These are phyloP conservation scores for Charina bottae DNA, from an alignment of 2,113 vertebrate genomes.

Conservation along the genomic window DNA sequence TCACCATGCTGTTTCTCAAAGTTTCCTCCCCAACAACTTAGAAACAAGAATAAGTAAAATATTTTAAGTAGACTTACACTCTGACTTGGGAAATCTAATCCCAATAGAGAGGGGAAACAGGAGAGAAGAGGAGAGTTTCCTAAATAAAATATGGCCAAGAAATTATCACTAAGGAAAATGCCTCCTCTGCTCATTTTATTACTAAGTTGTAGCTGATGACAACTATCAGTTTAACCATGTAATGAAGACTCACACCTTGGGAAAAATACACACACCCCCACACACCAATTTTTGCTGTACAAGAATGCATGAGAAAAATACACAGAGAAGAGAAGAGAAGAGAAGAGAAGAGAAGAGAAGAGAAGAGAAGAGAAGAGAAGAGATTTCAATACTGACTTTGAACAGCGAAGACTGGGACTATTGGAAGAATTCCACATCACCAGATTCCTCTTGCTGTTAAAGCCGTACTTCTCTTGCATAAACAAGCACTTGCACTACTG, in stretches of 20 bases:
- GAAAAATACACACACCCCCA: not conserved
- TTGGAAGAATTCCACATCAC: not conserved
- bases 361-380: not conserved
- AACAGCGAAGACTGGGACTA: not conserved
- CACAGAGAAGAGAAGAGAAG: not conserved
- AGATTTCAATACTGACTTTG: not conserved
- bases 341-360: not conserved
- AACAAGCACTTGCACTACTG: not conserved
- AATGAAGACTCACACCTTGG: not conserved
- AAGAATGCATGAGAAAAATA: not conserved
- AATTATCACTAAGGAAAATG: not conserved
- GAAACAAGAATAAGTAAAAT: not conserved
- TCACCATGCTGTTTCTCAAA: not conserved
- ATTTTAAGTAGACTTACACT: not conserved
- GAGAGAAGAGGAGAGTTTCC: not conserved
- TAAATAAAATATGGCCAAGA: not conserved
- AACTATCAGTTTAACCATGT: not conserved
- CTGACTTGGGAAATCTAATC: not conserved
- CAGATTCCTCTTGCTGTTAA: constrained; percentile 2
- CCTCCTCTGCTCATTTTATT: not conserved
- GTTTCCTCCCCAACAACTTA: not conserved
- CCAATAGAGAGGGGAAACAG: not conserved
- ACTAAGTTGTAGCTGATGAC: not conserved
- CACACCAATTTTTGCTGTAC: not conserved
- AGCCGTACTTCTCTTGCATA: not conserved